Percentiles rank a stretch among this genome's conserved stretches.
Evolutionary conservation across 53 echinoderm and acorn worm species (phyloP).

Genomic region (Henricia sp.): DNA sequence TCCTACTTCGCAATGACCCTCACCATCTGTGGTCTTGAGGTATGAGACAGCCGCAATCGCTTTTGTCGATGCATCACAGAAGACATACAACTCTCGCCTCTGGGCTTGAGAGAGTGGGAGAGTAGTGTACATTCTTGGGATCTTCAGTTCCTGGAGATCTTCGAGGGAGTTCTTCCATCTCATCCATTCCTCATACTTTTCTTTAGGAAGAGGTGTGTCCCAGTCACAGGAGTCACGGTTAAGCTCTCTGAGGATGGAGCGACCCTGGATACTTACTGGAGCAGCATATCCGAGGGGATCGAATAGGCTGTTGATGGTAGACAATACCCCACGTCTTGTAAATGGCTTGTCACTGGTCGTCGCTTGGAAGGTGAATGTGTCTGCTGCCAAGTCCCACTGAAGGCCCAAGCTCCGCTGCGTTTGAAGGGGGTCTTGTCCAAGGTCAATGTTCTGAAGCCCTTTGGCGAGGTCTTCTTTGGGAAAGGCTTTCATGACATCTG

Average conservation of each 20-base stretch:
- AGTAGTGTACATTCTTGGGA: slow-evolving; percentile 29
- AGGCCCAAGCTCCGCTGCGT: slow-evolving; percentile 35
- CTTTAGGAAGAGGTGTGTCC: slow-evolving; percentile 32
- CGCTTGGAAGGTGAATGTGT: slow-evolving; percentile 36
- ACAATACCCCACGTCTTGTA: slow-evolving; percentile 57
- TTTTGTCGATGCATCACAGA: slow-evolving; percentile 44
- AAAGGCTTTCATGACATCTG: slow-evolving; percentile 53
- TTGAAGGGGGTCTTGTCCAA: slow-evolving; percentile 28
- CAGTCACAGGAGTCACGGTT: slow-evolving; percentile 28
- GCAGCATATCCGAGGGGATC: slow-evolving; percentile 61
- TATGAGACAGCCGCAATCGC: slow-evolving; percentile 56
- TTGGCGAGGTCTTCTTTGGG: slow-evolving; percentile 45
- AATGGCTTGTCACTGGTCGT: slow-evolving; percentile 40
- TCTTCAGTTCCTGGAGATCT: background rate
- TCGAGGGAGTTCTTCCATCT: slow-evolving; percentile 26
- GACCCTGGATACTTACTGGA: slow-evolving; percentile 33
- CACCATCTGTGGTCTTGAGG: slow-evolving; percentile 22
- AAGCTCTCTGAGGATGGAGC: slow-evolving; percentile 33
- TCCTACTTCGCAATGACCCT: slow-evolving; percentile 33
- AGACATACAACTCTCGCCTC: slow-evolving; percentile 14
- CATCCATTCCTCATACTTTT: slow-evolving; percentile 18
- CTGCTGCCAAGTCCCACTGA: slow-evolving; percentile 39
- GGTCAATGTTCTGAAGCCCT: slow-evolving; percentile 43
- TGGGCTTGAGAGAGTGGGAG: slow-evolving; percentile 14
- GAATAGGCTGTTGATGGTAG: slow-evolving; percentile 51